phyloP scores from a whole-genome alignment of 2,888 invertebrate genomes.

The Empis livida region DNA sequence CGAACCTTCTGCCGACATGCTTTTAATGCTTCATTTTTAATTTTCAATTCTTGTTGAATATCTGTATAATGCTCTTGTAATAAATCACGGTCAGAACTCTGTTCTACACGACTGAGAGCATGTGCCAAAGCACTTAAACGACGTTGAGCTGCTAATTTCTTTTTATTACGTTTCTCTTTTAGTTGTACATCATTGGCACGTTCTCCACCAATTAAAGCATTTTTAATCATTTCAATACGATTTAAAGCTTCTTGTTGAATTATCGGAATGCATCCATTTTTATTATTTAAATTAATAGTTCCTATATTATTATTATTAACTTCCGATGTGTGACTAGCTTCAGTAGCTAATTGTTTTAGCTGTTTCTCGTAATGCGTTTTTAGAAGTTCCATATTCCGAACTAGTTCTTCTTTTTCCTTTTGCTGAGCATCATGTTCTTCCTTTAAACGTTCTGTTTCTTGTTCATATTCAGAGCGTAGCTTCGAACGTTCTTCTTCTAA shows the following conservation, averaged over 20 bases:
- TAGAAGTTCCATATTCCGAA: constrained; percentile 19
- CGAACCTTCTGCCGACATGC: constrained; percentile 52
- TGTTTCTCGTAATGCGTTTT: constrained; percentile 20
- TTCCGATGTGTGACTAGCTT: not conserved
- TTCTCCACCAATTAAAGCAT: constrained; percentile 69
- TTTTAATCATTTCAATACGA: constrained; percentile 49
- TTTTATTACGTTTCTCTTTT: constrained; percentile 52
- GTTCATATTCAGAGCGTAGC: constrained; percentile 23
- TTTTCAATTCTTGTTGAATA: constrained; percentile 63
- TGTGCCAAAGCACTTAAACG: constrained; percentile 44
- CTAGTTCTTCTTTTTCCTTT: constrained; percentile 20
- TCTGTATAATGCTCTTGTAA: constrained; percentile 63
- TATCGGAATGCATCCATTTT: not conserved
- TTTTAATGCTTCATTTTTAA: constrained; percentile 53
- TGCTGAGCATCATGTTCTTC: constrained; percentile 22
- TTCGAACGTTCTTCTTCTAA: constrained; percentile 38
- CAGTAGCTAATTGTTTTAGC: constrained; percentile 12
- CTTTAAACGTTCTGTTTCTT: constrained; percentile 33
- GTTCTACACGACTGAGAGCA: constrained; percentile 45
- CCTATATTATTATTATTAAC: constrained; percentile 4
- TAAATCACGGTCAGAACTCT: constrained; percentile 54
- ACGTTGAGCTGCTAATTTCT: constrained; percentile 56
- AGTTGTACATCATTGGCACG: constrained; percentile 56
- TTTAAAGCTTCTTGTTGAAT: constrained; percentile 24
- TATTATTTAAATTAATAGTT: not conserved